A percentile compares a stretch with the other conserved stretches of the same genome.
Conservation (phyloP, 2,113 vertebrate species). For the Lepus americanus region DNA sequence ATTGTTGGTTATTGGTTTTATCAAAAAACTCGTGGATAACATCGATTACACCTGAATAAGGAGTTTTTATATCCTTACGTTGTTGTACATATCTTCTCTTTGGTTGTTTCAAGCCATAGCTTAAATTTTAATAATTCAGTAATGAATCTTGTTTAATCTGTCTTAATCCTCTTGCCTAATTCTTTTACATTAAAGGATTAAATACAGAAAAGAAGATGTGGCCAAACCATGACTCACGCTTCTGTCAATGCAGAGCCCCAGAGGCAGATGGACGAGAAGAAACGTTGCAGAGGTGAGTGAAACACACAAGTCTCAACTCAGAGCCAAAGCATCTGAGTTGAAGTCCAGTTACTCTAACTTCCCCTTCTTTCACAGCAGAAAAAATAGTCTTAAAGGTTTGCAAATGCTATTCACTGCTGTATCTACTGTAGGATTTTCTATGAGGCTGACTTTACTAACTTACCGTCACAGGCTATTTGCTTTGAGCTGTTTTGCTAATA, state of each 20-base stretch:
- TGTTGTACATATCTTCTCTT: not conserved
- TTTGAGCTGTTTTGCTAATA: slow-evolving; percentile 25
- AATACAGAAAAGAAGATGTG: slow-evolving; percentile 21
- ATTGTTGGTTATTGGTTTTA: not conserved
- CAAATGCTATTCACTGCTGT: not conserved
- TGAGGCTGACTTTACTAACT: not conserved
- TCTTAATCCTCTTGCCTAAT: slow-evolving; percentile 80
- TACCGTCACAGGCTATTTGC: not conserved
- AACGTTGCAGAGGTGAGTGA: not conserved
- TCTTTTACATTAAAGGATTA: slow-evolving; percentile 82
- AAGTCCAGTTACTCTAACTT: slow-evolving; percentile 51
- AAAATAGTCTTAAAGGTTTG: slow-evolving; percentile 38
- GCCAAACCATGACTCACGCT: slow-evolving; percentile 71
- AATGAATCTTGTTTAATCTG: slow-evolving; percentile 79
- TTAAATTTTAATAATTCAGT: slow-evolving; percentile 80
- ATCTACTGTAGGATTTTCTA: not conserved
- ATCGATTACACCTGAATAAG: not conserved
- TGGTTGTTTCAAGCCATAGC: slow-evolving; percentile 57
- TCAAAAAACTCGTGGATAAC: not conserved
- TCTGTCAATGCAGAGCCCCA: slow-evolving; percentile 37
- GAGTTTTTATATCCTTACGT: not conserved
- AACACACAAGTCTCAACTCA: slow-evolving; percentile 20
- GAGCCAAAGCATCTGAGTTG: slow-evolving; percentile 22
- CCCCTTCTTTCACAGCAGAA: slow-evolving; percentile 9
- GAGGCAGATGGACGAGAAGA: slow-evolving; percentile 46